phyloP scores from a whole-genome alignment of 2,888 invertebrate species.

The Trilocha varians region DNA sequence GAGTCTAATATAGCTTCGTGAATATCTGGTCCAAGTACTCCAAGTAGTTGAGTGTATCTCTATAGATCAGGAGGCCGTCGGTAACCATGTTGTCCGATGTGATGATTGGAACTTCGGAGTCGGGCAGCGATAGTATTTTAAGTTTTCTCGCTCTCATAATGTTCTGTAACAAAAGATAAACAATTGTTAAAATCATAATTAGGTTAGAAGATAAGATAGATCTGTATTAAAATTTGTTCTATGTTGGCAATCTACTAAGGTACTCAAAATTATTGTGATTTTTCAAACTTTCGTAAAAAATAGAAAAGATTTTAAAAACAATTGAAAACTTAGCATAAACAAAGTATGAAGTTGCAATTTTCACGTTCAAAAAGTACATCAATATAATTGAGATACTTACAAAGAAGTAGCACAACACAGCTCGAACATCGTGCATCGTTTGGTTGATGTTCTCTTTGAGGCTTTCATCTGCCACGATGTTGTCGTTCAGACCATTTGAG shows the following conservation, averaged over 20 bases:
- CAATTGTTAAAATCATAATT: constrained; percentile 8
- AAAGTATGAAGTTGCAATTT: too few species aligned
- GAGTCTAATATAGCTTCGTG: constrained; percentile 36
- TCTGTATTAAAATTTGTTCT: too few species aligned
- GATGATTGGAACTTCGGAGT: constrained; percentile 43
- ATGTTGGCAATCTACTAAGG: too few species aligned
- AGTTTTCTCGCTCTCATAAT: constrained; percentile 47
- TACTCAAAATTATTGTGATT: too few species aligned
- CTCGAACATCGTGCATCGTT: constrained; percentile 74
- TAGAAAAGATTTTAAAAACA: constrained; percentile 1
- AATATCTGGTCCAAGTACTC: constrained; percentile 53
- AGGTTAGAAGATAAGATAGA: too few species aligned
- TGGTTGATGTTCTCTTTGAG: constrained; percentile 67
- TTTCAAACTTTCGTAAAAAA: too few species aligned
- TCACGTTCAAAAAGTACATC: too few species aligned
- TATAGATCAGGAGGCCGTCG: constrained; percentile 40
- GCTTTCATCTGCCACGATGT: constrained; percentile 30
- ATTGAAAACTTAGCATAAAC: background rate
- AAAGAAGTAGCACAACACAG: constrained; percentile 79
- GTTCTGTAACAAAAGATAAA: constrained; percentile 37
- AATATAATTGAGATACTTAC: constrained; percentile 46
- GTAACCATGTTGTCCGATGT: constrained; percentile 26
- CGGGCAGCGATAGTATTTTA: constrained; percentile 33
- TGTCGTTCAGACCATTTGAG: constrained; percentile 68
- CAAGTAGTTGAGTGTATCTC: constrained; percentile 56